Evolutionary conservation across 2,113 vertebrate species (phyloP).

Genomic region (Phoxinus phoxinus): DNA sequence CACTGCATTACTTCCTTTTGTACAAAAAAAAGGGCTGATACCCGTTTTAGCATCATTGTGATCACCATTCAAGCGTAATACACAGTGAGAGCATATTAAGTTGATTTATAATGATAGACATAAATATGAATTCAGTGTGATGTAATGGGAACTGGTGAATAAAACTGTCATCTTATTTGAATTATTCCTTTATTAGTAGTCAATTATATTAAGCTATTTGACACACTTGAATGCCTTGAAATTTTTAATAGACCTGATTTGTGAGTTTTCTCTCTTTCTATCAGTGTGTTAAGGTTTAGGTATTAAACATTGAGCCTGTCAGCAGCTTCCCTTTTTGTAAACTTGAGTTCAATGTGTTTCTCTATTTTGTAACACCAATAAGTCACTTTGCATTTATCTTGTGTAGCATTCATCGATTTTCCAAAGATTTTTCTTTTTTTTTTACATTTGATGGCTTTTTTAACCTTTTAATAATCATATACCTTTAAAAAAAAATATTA

Average conservation of each 20-base stretch:
- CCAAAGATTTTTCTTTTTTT: not conserved
- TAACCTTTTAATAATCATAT: not conserved
- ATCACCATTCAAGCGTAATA: slow-evolving; percentile 60
- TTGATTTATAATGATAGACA: slow-evolving; percentile 68
- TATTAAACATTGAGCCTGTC: not conserved
- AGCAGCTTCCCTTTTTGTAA: slow-evolving; percentile 14
- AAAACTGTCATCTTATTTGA: not conserved
- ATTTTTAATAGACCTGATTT: not conserved
- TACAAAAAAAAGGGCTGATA: not conserved
- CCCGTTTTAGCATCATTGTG: slow-evolving; percentile 52
- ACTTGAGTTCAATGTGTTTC: not conserved
- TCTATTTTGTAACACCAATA: not conserved
- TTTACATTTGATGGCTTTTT: no score
- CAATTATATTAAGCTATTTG: not conserved
- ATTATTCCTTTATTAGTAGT: not conserved
- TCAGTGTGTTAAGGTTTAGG: not conserved
- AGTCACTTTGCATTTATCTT: slow-evolving; percentile 11
- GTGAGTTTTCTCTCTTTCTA: not conserved
- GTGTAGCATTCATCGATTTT: not conserved
- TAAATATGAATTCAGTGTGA: slow-evolving; percentile 67
- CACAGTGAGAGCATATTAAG: slow-evolving; percentile 68
- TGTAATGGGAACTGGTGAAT: slow-evolving; percentile 56
- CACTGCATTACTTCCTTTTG: slow-evolving; percentile 38
- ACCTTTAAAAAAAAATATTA: not conserved
- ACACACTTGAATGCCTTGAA: not conserved